These are phyloP conservation scores for Hecatera dysodea DNA, from an alignment of 2,888 invertebrate species.

Conservation along the genomic window DNA sequence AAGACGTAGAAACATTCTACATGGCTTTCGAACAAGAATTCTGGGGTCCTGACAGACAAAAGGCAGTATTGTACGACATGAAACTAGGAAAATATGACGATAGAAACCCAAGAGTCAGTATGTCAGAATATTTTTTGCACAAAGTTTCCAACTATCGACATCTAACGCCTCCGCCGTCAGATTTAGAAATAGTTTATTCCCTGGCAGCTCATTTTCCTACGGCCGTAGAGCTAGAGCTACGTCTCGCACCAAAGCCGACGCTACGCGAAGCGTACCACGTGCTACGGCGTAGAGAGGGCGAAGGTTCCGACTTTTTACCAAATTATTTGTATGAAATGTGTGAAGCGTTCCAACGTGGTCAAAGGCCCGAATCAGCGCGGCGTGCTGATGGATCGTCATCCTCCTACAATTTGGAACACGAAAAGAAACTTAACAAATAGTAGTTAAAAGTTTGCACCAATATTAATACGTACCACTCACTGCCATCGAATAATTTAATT, in stretches of 20 bases:
- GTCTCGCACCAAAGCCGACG: constrained; percentile 86
- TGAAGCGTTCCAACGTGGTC: constrained; percentile 86
- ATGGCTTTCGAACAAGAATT: constrained; percentile 86
- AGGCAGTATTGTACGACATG: constrained; percentile 86
- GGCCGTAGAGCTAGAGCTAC: constrained; percentile 86
- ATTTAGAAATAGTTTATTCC: constrained; percentile 88
- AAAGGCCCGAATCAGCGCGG: constrained; percentile 82
- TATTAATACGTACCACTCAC: constrained; percentile 53
- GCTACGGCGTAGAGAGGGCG: constrained; percentile 87
- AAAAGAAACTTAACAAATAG: constrained; percentile 73
- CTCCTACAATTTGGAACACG: constrained; percentile 69
- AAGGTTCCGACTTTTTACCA: constrained; percentile 84
- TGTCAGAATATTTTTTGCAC: constrained; percentile 88
- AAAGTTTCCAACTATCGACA: constrained; percentile 88
- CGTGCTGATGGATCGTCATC: constrained; percentile 75
- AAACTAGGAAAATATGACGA: constrained; percentile 88
- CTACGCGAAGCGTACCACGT: constrained; percentile 87
- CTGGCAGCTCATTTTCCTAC: constrained; percentile 88
- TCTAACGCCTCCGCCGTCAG: constrained; percentile 86
- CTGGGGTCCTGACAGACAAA: constrained; percentile 87
- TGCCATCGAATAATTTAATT: constrained; percentile 58
- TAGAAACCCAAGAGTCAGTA: constrained; percentile 78
- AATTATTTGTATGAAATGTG: constrained; percentile 90
- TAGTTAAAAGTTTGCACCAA: constrained; percentile 43
- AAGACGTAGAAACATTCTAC: constrained; percentile 81